A percentile compares a stretch with the other conserved stretches of the same genome.
phyloP scores from a whole-genome alignment of 2,113 vertebrate genomes.

The Nothoprocta perdicaria region DNA sequence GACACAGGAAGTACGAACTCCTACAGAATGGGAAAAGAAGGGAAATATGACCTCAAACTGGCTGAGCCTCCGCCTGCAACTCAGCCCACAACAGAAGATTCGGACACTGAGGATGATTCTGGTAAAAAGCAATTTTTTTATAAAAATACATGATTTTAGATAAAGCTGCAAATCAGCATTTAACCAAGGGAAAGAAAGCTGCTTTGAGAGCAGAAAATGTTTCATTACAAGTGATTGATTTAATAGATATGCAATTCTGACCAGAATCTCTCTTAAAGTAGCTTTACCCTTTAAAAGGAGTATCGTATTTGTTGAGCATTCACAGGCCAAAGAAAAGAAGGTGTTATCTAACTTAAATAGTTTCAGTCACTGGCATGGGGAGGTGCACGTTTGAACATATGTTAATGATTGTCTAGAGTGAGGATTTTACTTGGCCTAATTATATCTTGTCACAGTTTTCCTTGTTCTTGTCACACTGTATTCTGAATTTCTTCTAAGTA shows the following conservation, averaged over 20 bases:
- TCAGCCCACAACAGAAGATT: constrained; percentile 89
- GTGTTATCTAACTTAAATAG: background rate
- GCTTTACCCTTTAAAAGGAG: background rate
- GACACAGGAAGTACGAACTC: constrained; percentile 98
- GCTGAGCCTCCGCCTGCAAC: constrained; percentile 88
- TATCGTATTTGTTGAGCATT: background rate
- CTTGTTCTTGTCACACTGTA: background rate
- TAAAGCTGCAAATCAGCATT: background rate
- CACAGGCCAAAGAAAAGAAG: background rate
- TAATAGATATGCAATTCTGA: background rate
- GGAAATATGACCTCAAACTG: constrained; percentile 96
- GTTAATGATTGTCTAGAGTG: background rate
- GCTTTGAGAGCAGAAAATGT: background rate
- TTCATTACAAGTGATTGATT: background rate
- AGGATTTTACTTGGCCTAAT: background rate
- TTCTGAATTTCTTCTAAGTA: background rate
- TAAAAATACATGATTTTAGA: background rate
- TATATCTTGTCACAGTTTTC: background rate
- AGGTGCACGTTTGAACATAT: background rate
- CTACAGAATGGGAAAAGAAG: constrained; percentile 98
- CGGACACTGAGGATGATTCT: constrained; percentile 94
- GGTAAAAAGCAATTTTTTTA: constrained; percentile 74
- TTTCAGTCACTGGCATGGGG: background rate
- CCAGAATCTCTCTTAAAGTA: background rate
- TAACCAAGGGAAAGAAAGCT: background rate